Evolutionary conservation across 2,888 invertebrate genomes (phyloP), one percentile per base, ranked within the genome.

Genomic region (Epirrita christyi): DNA sequence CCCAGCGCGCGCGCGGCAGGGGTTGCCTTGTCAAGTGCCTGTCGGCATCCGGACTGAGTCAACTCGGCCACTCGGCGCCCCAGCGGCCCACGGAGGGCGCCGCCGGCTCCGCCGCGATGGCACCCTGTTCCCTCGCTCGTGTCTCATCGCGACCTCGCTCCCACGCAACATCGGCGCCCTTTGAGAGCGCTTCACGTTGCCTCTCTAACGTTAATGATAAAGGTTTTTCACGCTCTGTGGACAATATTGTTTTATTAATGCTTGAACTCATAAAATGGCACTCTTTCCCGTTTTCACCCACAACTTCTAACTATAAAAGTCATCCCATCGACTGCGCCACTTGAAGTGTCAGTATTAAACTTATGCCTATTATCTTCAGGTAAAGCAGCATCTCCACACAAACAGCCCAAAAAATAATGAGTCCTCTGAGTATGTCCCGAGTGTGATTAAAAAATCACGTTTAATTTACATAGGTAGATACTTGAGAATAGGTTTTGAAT

Each of bases 1-100:
- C 70, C 74, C 76, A 73, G 66, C 71, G 68, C 64, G 71, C 68
- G 64, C 64, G 73, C 72, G 72, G 77, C 78, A 81, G 73, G 72
- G 76, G 70, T 79, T 78, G 68, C 71, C 75, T 73, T 80, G 76
- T 77, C 80, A 76, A 76, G 72, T 72, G 78, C 72, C 78, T 71
- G 71, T 78, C 80, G 83, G 75, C 77, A 77, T 70, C 77, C 77
- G 93, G 92, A 94, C 94, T 96, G 97, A 98, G 97, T 98, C 98
- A 98, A 97, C 97, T 97, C 93, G 98, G 98, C 98, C 97, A 98
- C 92, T 97, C 97, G 93, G 96, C 95, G 89, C 97, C 97, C 97
- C 97, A 97, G 75, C 97, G 95, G 83, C 96, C 97, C 85, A 97
- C 97, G 84, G 95, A 94, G 92, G 97, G 97, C 92, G 95, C 78